These are phyloP conservation scores for Linurgus olivaceus DNA, from an alignment of 2,797 vertebrate genomes.

Conservation along the genomic window DNA sequence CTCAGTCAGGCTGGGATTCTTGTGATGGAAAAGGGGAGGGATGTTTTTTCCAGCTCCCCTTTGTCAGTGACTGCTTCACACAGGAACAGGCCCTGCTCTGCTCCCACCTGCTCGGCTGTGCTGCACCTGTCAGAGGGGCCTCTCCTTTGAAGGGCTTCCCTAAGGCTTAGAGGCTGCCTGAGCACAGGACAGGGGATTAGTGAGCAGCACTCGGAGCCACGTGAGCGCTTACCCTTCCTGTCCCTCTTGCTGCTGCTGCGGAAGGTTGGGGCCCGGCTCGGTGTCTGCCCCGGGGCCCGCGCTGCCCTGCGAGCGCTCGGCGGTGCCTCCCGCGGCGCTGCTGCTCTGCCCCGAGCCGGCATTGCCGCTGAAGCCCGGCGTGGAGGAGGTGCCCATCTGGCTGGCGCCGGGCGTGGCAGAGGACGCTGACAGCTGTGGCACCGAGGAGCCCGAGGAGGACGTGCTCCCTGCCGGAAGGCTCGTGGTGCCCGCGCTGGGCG, in stretches of 20 bases:
- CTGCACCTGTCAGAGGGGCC: not conserved
- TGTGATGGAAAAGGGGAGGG: not conserved
- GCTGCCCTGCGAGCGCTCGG: conserved; percentile 76
- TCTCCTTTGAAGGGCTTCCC: not conserved
- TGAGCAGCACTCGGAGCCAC: rapidly evolving
- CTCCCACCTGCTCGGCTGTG: not conserved
- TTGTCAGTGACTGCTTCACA: not conserved
- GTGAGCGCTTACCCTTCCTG: conserved; percentile 71
- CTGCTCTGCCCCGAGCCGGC: conserved; percentile 76
- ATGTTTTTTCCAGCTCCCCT: not conserved
- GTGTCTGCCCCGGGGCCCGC: conserved; percentile 67
- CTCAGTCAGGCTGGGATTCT: not conserved
- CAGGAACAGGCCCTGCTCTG: not conserved
- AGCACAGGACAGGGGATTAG: not conserved
- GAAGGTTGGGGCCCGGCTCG: conserved; percentile 74
- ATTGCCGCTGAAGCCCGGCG: conserved; percentile 72
- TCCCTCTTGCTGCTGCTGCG: conserved; percentile 74
- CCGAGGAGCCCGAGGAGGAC: conserved; percentile 71
- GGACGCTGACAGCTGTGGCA: conserved; percentile 69
- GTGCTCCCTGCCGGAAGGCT: conserved; percentile 52
- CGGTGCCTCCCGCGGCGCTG: conserved; percentile 12
- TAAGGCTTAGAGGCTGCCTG: not conserved
- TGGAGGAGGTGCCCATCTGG: conserved; percentile 68
- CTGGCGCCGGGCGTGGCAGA: conserved; percentile 63
- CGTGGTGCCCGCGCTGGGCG: conserved; percentile 52